These are phyloP conservation scores for Drosophila pruinosa DNA, from an alignment of 1,140 invertebrate species.

Conservation along the genomic window DNA sequence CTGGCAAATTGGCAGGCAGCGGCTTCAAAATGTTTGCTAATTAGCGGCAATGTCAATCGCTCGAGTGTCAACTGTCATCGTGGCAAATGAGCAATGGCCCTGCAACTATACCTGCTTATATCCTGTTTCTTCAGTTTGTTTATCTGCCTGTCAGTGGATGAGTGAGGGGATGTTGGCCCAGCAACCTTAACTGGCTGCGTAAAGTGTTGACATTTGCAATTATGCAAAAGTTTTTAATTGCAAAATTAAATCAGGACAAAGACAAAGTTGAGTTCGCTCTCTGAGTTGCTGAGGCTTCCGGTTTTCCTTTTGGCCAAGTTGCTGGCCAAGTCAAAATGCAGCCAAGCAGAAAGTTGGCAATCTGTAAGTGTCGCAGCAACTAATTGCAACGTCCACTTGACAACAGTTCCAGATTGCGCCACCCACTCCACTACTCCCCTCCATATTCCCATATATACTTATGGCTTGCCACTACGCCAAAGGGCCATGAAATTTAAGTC, in stretches of 20 bases:
- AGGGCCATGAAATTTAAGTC: conserved; percentile 34
- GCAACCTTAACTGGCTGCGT: conserved; percentile 4
- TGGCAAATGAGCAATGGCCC: neutral
- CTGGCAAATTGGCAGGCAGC: neutral
- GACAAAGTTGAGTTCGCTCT: conserved; percentile 32
- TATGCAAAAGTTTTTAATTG: conserved; percentile 76
- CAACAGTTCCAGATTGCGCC: conserved; percentile 5
- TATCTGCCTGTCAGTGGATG: neutral
- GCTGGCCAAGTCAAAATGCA: conserved; percentile 35
- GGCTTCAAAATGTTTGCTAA: conserved; percentile 25
- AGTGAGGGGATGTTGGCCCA: neutral
- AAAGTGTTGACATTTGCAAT: conserved; percentile 55
- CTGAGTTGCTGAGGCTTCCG: neutral
- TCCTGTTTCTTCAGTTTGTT: neutral
- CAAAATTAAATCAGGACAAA: conserved; percentile 67
- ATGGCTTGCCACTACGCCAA: neutral
- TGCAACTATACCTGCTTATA: neutral
- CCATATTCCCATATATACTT: neutral
- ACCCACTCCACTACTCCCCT: neutral
- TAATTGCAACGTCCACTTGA: conserved; percentile 55
- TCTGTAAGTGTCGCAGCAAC: conserved; percentile 62
- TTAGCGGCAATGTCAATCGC: conserved; percentile 31
- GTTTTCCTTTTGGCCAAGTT: neutral
- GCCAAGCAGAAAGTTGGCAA: conserved; percentile 60
- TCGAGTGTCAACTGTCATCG: conserved; percentile 6